Evolutionary conservation across 2,113 vertebrate genomes (phyloP), one percentile per base, ranked within the genome.

Genomic region (Cinclus cinclus): DNA sequence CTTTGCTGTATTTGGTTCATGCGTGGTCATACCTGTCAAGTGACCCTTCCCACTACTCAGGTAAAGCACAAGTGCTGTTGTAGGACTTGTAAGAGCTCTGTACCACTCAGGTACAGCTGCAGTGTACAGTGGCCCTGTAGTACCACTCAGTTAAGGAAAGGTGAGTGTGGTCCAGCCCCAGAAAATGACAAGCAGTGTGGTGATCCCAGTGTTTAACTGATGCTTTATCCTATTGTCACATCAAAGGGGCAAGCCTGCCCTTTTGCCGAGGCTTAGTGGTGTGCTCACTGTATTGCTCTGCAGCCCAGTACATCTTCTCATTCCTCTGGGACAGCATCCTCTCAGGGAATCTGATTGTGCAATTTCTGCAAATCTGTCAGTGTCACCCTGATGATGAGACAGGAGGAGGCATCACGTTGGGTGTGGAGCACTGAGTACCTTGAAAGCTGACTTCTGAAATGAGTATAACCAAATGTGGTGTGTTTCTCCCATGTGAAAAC

Each of bases 371-470:
- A 44, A 60, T 74, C 39, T 63, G 50, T 69, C 88, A 8, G 21
- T 37, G 31, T 63, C 63, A 85, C 37, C 41, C 67, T 3, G 5
- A 27, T 68, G 44, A 50, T 81, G 53, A 46, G 55, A 55, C 42
- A 63, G 76, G 41, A 46, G 10, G 33, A 55, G 19, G 39, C 44
- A 41, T 70, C 71, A 15, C 1, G 2, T 59, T 74, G 62, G n/a
- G 39, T 0, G 0, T 50, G 39, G 37, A 35, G 15, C 0, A 23
- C 73, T 39, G 49, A 42, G 23, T 44, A 49, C 50, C 35, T 87
- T 47, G 13, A 81, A 87, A 78, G 37, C 30, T 73, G 79, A 59
- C 33, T 50, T 67, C 77, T 87, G 81, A 79, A 78, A 83, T 37
- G 7, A 21, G 27, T 55, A 11, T 41, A 49, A 37, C 27, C 1